These are phyloP conservation scores for Perccottus glenii DNA, from an alignment of 2,113 vertebrate genomes.

Conservation along the genomic window DNA sequence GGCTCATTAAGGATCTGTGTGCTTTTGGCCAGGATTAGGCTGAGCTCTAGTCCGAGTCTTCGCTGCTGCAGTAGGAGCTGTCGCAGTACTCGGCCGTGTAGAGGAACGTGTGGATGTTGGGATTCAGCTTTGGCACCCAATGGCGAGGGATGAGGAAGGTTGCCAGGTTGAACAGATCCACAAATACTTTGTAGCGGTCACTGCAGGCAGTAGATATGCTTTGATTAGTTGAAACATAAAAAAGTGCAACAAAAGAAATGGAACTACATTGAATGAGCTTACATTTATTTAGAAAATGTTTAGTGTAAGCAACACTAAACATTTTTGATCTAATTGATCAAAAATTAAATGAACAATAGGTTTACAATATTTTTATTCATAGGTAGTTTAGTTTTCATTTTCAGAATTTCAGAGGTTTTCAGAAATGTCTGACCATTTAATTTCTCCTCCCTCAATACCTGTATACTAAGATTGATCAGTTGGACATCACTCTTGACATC, in stretches of 20 bases:
- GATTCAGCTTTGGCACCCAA: conserved; percentile 95
- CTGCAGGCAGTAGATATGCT: conserved; percentile 64
- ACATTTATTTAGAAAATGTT: too few relatives aligned
- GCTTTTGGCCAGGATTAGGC: conserved; percentile 6
- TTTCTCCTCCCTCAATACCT: too few relatives aligned
- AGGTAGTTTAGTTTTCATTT: too few relatives aligned
- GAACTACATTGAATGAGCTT: too few relatives aligned
- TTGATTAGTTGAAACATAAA: neutral
- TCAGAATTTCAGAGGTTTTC: too few relatives aligned
- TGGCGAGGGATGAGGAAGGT: conserved; percentile 90
- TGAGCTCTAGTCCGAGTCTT: conserved; percentile 86
- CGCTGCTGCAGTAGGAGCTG: conserved; percentile 97
- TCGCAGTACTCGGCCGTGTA: conserved; percentile 92
- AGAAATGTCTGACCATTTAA: too few relatives aligned
- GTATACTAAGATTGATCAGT: too few relatives aligned
- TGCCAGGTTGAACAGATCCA: conserved; percentile 97
- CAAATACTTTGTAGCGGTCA: conserved; percentile 98
- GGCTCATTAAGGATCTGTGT: neutral
- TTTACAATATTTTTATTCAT: too few relatives aligned
- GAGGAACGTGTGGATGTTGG: conserved; percentile 88
- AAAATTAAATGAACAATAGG: too few relatives aligned
- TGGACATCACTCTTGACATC: too few relatives aligned
- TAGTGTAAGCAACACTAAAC: conserved; percentile 13
- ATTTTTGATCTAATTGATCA: neutral
- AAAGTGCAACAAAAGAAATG: too few relatives aligned